Percentiles rank a stretch among this genome's conserved stretches.
Evolutionary conservation across 2,888 invertebrate species (phyloP).

Genomic region (Polydrusus cervinus): DNA sequence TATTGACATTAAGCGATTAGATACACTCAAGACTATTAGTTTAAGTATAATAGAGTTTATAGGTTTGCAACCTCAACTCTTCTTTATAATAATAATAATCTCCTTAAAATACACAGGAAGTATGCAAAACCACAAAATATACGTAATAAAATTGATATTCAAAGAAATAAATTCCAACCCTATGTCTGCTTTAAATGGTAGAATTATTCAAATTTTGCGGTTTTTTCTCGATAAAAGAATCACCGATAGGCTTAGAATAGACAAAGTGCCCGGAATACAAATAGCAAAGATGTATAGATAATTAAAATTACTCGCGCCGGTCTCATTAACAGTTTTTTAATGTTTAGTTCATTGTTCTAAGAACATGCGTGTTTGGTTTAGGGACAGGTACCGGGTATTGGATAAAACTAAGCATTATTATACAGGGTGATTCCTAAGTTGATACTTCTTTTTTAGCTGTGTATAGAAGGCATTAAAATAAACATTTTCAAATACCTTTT

Average conservation of each 20-base stretch:
- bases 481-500: no score
- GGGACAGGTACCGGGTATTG: no score
- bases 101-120: background rate
- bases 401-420: no score
- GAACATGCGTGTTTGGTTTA: background rate
- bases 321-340: background rate
- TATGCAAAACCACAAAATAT: background rate
- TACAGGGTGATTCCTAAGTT: no score
- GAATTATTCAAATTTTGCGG: constrained; percentile 7
- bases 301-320: background rate
- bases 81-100: no score
- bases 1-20: no score
- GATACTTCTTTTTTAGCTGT: no score
- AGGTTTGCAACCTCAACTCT: no score
- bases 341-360: background rate
- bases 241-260: background rate
- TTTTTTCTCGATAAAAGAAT: background rate
- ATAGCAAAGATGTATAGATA: background rate
- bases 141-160: constrained; percentile 16
- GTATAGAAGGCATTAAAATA: no score
- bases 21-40: no score
- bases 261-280: background rate
- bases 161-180: background rate
- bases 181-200: background rate
- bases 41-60: no score